A percentile compares a stretch with the other conserved stretches of the same genome.
Evolutionary conservation across 2,797 vertebrate species (phyloP).

Genomic region (Pangasius krempfi): DNA sequence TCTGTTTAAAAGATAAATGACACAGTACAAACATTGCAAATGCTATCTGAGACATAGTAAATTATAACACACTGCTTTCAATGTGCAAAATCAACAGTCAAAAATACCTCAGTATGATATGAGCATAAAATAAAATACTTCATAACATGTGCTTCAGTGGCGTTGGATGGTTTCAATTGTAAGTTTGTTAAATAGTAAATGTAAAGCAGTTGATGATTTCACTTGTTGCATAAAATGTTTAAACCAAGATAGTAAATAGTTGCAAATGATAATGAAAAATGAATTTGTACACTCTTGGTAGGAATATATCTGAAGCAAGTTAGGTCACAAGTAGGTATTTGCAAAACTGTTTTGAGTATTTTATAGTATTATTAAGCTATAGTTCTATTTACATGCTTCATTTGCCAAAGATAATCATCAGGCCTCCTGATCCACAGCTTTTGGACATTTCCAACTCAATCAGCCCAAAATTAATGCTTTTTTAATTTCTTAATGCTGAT

Average conservation of each 20-base stretch:
- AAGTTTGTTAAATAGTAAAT: background rate
- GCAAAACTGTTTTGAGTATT: constrained; percentile 15
- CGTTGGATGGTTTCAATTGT: background rate
- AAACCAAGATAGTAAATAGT: background rate
- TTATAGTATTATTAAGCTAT: background rate
- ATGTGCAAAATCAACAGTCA: constrained; percentile 64
- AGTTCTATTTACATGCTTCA: background rate
- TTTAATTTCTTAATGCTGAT: background rate
- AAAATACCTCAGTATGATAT: constrained; percentile 30
- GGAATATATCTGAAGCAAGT: constrained; percentile 31
- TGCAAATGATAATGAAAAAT: background rate
- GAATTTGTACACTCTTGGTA: background rate
- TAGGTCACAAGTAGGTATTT: constrained; percentile 22
- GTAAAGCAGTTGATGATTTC: background rate
- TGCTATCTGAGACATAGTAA: constrained; percentile 35
- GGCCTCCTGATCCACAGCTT: background rate
- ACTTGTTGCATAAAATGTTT: constrained; percentile 1
- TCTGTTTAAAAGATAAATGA: constrained; percentile 54
- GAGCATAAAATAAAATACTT: constrained; percentile 1
- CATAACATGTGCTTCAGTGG: background rate
- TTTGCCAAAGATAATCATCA: background rate
- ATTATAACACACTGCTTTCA: constrained; percentile 46
- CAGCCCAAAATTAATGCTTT: background rate
- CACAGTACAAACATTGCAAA: constrained; percentile 53
- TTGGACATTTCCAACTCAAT: background rate